phyloP scores from a whole-genome alignment of 2,113 vertebrate species.

The Numenius arquata region DNA sequence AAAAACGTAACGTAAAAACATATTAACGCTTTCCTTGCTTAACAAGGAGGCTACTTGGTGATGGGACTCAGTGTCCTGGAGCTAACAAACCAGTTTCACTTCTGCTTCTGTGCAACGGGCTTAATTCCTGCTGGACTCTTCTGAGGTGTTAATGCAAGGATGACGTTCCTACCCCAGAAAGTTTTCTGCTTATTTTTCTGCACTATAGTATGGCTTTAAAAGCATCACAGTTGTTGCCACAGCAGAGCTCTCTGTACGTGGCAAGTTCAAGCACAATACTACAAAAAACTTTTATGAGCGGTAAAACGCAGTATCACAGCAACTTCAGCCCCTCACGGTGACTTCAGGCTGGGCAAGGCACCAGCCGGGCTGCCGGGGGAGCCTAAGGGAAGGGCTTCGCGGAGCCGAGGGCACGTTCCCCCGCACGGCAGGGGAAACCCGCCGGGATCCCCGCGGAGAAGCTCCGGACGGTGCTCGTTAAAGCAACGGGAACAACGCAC shows the following conservation, averaged over 20 bases:
- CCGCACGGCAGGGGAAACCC: accelerated
- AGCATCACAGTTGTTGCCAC: background rate
- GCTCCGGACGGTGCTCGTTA: accelerated
- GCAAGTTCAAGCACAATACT: accelerated
- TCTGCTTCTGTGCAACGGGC: background rate
- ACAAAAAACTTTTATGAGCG: background rate
- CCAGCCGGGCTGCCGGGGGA: accelerated
- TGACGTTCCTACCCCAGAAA: accelerated
- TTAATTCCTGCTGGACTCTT: background rate
- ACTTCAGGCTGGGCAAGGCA: background rate
- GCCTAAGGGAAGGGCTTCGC: background rate
- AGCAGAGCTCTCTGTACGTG: too few relatives aligned
- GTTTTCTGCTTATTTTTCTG: background rate
- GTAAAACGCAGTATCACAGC: accelerated
- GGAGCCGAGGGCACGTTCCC: too few relatives aligned
- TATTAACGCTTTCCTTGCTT: background rate
- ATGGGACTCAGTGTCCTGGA: accelerated
- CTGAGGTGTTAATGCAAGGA: background rate
- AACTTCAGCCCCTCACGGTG: background rate
- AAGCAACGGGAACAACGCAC: too few relatives aligned
- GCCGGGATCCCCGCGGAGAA: background rate
- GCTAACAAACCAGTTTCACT: background rate
- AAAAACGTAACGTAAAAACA: background rate
- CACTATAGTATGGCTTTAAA: background rate
- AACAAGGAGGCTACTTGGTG: background rate